Evolutionary conservation across 2,113 vertebrate genomes (phyloP).

Genomic region (Platycercus adscitus): DNA sequence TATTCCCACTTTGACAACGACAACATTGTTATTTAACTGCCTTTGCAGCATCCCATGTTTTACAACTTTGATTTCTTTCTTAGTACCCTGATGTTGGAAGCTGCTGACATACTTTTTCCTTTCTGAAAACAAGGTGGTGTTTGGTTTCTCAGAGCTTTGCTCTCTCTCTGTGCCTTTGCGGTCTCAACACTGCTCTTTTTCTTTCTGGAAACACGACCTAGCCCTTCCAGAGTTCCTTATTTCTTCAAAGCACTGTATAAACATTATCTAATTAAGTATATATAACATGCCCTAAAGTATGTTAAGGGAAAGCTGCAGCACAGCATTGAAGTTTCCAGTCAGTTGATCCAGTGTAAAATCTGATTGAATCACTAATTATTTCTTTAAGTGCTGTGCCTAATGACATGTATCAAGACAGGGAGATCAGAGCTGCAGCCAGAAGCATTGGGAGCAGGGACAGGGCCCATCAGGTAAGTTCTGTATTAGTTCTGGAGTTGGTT

Average conservation of each 20-base stretch:
- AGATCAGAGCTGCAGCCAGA: background rate
- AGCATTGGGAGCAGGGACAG: background rate
- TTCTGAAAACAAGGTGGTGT: background rate
- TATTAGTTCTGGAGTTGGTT: background rate
- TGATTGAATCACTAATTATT: constrained; percentile 64
- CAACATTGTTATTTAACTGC: background rate
- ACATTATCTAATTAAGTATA: constrained; percentile 69
- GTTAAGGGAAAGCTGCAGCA: background rate
- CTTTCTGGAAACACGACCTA: background rate
- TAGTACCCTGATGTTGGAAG: background rate
- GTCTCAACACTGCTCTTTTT: background rate
- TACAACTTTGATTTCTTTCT: background rate
- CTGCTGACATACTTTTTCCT: background rate
- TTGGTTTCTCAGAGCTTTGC: background rate
- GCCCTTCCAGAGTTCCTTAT: background rate
- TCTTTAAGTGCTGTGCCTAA: constrained; percentile 46
- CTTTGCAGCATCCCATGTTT: background rate
- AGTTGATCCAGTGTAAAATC: constrained; percentile 49
- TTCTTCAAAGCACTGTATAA: constrained; percentile 60
- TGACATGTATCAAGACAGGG: background rate
- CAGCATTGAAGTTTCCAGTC: constrained; percentile 37
- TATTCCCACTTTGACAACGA: background rate
- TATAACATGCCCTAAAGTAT: constrained; percentile 54
- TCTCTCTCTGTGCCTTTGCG: background rate
- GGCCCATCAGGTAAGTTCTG: background rate